Conservation (phyloP, 2,888 invertebrate species). For the Metacarcinus magister region DNA sequence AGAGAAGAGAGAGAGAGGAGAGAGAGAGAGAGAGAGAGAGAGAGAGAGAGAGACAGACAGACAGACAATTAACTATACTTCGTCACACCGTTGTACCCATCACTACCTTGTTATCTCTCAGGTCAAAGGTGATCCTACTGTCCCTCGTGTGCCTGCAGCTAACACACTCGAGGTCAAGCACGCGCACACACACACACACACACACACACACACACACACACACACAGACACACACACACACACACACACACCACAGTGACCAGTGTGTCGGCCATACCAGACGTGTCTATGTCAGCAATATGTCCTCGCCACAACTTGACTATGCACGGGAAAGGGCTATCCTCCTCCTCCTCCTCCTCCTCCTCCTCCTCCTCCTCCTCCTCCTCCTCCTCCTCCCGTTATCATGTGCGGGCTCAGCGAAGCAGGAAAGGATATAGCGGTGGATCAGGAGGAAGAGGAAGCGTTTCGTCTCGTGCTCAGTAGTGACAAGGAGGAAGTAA, state of each 20-base stretch:
- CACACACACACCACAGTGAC: not conserved
- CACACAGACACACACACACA: not conserved
- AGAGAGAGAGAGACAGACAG: not conserved
- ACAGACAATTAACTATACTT: too few relatives aligned
- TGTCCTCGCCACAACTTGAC: not conserved
- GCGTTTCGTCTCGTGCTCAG: not conserved
- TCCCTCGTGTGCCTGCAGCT: not conserved
- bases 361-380: slow-evolving; percentile 12
- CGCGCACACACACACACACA: not conserved
- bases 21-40: slow-evolving; percentile 15
- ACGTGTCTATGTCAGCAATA: not conserved
- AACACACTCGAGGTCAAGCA: not conserved
- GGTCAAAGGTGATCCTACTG: not conserved
- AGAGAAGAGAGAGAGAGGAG: slow-evolving; percentile 1
- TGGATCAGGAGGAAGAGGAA: not conserved
- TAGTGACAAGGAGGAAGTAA: not conserved
- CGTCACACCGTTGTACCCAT: too few relatives aligned
- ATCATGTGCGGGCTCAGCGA: not conserved
- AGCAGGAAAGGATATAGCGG: not conserved
- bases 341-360: not conserved
- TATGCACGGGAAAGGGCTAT: not conserved
- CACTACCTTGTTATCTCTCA: not conserved
- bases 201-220: not conserved
- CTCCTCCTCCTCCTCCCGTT: not conserved
- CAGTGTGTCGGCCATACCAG: not conserved